Percentiles rank a stretch among this genome's conserved stretches.
phyloP scores from a whole-genome alignment of 2,797 vertebrate species.

The Meda fulgida region DNA sequence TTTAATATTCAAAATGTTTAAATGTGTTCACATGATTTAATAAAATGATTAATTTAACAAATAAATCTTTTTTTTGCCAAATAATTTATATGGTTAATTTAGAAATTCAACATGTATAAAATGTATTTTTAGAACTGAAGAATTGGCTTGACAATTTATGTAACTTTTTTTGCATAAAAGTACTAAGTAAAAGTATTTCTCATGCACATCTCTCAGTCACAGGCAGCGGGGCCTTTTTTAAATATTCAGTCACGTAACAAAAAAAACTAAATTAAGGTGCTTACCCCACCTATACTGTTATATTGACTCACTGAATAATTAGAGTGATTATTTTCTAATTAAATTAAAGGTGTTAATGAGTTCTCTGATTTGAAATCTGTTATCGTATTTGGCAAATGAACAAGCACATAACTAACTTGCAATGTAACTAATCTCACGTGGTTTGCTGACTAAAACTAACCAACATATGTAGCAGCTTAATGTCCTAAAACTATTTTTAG shows the following conservation, averaged over 20 bases:
- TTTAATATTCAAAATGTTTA: not conserved
- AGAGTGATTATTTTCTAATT: slow-evolving; percentile 14
- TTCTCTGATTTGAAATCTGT: not conserved
- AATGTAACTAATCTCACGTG: not conserved
- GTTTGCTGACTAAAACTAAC: not conserved
- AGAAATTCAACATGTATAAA: not conserved
- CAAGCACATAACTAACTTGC: not conserved
- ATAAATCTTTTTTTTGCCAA: not conserved
- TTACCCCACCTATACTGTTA: not conserved
- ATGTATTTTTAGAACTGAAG: not conserved
- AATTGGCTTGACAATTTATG: not conserved
- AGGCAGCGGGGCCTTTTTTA: not conserved
- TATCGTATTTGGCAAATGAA: not conserved
- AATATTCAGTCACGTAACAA: not conserved
- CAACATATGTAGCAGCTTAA: not conserved
- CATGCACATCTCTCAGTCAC: not conserved
- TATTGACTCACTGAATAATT: not conserved
- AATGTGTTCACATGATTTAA: not conserved
- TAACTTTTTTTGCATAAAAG: too few species aligned
- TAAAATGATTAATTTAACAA: not conserved
- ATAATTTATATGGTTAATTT: not conserved
- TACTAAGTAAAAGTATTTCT: not conserved
- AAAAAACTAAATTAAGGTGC: not conserved
- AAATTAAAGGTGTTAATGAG: not conserved
- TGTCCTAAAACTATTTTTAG: not conserved